Conservation (phyloP, 2,113 vertebrate species). For the Ammodytes marinus region DNA sequence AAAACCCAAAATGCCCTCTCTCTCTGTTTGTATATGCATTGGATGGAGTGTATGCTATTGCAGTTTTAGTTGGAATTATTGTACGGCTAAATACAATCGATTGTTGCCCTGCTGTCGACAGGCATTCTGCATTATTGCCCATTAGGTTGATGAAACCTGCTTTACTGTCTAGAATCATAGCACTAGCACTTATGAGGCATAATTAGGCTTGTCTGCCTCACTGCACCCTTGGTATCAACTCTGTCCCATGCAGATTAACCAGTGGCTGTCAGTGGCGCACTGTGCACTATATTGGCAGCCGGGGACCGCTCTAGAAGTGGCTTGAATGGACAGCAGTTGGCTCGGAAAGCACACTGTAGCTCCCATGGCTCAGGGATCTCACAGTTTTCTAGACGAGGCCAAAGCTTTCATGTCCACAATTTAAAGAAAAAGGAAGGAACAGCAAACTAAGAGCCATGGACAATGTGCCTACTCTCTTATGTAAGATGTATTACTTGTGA, state of each 20-base stretch:
- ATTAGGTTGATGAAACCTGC: conserved; percentile 25
- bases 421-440: conserved; percentile 15
- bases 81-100: conserved; percentile 19
- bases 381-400: conserved; percentile 8
- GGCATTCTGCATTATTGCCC: conserved; percentile 7
- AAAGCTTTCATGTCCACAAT: conserved; percentile 1
- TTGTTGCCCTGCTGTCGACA: conserved; percentile 2
- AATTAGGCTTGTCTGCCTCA: conserved; percentile 46
- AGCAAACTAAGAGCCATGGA: neutral
- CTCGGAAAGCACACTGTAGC: conserved; percentile 21
- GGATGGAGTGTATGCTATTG: neutral
- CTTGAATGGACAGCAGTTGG: conserved; percentile 35
- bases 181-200: conserved; percentile 21
- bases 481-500: conserved; percentile 30
- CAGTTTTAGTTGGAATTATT: conserved; percentile 5
- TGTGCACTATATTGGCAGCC: conserved; percentile 28
- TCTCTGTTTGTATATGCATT: neutral
- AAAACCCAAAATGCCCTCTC: neutral
- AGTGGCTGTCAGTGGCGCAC: conserved; percentile 11
- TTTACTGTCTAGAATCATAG: conserved; percentile 19
- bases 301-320: conserved; percentile 31
- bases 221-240: conserved; percentile 42
- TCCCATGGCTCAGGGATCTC: conserved; percentile 16
- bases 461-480: conserved; percentile 7
- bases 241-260: conserved; percentile 44